phyloP scores from a whole-genome alignment of 2,888 invertebrate genomes.

The Erebia aethiops region DNA sequence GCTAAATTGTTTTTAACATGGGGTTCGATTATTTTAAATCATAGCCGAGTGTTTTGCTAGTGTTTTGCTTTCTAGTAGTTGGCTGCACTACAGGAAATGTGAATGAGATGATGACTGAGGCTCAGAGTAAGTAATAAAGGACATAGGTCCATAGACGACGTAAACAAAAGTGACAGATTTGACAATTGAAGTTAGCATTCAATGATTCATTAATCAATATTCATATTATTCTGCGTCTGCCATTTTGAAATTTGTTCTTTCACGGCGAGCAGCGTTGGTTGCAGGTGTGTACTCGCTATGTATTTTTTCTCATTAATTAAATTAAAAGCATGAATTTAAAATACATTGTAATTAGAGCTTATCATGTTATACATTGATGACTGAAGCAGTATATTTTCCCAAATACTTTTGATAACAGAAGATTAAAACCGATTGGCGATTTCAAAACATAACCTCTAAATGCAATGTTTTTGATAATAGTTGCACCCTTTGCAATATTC shows the following conservation, averaged over 20 bases:
- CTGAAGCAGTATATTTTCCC: background rate
- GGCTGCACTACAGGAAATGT: background rate
- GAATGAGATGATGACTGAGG: background rate
- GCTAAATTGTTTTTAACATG: too few species aligned
- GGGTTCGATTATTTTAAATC: too few species aligned
- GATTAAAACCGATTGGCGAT: slow-evolving; percentile 16
- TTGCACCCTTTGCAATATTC: slow-evolving; percentile 18
- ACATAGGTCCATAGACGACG: background rate
- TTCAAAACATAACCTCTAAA: slow-evolving; percentile 3
- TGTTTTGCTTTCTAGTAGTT: background rate
- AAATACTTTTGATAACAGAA: background rate
- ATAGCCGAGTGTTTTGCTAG: too few species aligned
- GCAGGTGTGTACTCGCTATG: slow-evolving; percentile 55
- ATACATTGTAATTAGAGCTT: slow-evolving; percentile 12
- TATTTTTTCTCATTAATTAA: slow-evolving; percentile 20
- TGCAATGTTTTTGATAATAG: background rate
- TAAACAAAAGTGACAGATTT: background rate
- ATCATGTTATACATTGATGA: background rate
- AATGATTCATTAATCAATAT: too few species aligned
- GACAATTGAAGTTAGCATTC: background rate
- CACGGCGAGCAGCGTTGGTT: slow-evolving; percentile 63
- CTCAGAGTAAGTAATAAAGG: too few species aligned
- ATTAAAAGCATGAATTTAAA: slow-evolving; percentile 2
- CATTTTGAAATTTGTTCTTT: slow-evolving; percentile 46
- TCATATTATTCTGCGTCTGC: too few species aligned